Base-by-base conservation (phyloP, 2,113 vertebrate genomes). In the Oostethus manadensis region DNA sequence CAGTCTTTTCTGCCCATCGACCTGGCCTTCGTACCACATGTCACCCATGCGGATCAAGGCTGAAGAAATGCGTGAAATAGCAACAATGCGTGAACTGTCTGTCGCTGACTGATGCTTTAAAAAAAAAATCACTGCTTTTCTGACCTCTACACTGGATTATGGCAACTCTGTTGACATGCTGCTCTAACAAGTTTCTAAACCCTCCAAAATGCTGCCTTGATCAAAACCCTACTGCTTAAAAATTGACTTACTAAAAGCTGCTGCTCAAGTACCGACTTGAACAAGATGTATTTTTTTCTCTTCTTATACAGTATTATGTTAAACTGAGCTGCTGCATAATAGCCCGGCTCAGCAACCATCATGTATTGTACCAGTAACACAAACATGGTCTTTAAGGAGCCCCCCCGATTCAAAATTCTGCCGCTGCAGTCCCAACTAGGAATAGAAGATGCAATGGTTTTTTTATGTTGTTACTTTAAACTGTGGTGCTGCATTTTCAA, bases 1-100 rank as follows among this genome's bases (percentile, higher is more conserved):
- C 51, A 88, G 26, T 15, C 86, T 79, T 71, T 76, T 87, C 44
- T 58, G 75, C 22, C 69, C 44, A 7, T 40, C 56, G n/a, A 21
- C 56, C 3, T 53, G 72, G 0, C 81, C 76, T 6, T 76, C 70
- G 33, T 86, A 90, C 43, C 87, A 51, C 58, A 92, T 56, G 80
- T 92, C 91, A 22, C 91, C 91, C 84, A 92, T 85, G 64, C 64
- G 87, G 38, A 90, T 80, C 55, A 89, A 75, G 15, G 91, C 91
- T 92, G 83, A 5, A 29, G 6, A 50, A 23, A 23, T 23, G 46
- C 10, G 46, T 13, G 14, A 42, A 20, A 20, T 8, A 8, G 16
- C 44, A 45, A 17, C 6, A 45, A 17, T 7, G 42, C 15, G 42
- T 43, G 1, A 43, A 14, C 42, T 26, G 23, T 26, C 23, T 26